These are phyloP conservation scores for Elephantulus edwardii DNA, from an alignment of 2,113 vertebrate species.

Conservation along the genomic window DNA sequence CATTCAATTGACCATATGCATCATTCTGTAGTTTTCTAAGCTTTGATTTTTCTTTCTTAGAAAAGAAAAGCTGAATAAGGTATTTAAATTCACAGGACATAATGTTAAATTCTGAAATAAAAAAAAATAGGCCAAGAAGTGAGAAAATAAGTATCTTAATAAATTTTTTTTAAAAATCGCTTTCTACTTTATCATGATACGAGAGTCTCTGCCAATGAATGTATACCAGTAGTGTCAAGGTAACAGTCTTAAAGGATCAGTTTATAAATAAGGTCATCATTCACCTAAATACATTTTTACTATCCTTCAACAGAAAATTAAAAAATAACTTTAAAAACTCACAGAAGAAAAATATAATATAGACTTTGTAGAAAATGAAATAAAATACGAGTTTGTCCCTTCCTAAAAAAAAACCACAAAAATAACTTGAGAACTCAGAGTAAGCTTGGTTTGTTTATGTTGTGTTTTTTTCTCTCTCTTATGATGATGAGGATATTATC, in stretches of 20 bases:
- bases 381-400: not conserved
- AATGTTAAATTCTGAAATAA: conserved; percentile 32
- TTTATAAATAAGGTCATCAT: not conserved
- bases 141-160: not conserved
- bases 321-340: not conserved
- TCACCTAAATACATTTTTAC: not conserved
- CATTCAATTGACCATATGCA: not conserved
- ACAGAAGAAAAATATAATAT: not conserved
- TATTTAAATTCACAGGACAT: not conserved
- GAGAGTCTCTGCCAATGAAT: not conserved
- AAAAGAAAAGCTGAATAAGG: not conserved
- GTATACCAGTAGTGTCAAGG: not conserved
- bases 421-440: not conserved
- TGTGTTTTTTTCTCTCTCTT: too few relatives aligned
- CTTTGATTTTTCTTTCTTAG: not conserved
- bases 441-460: not conserved
- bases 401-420: not conserved
- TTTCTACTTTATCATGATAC: not conserved
- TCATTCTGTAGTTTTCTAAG: not conserved
- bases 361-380: not conserved
- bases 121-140: not conserved
- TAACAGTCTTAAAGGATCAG: not conserved
- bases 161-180: not conserved
- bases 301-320: not conserved
- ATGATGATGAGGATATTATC: not conserved